phyloP scores from a whole-genome alignment of 2,113 vertebrate genomes.

The Epinephelus cyanopodus region DNA sequence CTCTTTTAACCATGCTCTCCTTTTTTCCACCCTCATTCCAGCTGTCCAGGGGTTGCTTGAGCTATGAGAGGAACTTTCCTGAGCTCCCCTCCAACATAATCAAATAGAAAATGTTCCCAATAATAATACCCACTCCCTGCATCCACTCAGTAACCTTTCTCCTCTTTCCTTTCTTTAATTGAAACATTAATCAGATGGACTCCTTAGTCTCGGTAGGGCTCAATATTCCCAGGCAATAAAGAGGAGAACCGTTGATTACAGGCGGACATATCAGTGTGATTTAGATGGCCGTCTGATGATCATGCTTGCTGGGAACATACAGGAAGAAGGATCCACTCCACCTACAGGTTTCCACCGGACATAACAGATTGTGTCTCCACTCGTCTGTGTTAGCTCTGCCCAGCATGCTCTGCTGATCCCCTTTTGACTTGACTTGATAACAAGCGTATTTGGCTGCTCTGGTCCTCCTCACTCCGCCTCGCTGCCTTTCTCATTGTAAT shows the following conservation, averaged over 20 bases:
- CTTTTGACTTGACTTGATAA: conserved; percentile 64
- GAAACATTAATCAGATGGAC: conserved; percentile 73
- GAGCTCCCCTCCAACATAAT: conserved; percentile 63
- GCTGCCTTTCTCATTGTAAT: conserved; percentile 37
- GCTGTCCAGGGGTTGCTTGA: conserved; percentile 29
- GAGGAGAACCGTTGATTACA: conserved; percentile 38
- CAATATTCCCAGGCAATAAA: conserved; percentile 56
- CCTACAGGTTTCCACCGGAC: conserved; percentile 66
- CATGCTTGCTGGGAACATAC: conserved; percentile 42
- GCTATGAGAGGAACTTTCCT: conserved; percentile 63
- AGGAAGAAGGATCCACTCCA: conserved; percentile 73
- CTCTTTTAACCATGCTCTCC: conserved; percentile 33
- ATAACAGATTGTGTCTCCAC: conserved; percentile 59
- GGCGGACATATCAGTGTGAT: conserved; percentile 32
- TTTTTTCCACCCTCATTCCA: conserved; percentile 46
- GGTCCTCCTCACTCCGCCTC: conserved; percentile 28
- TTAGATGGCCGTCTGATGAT: conserved; percentile 47
- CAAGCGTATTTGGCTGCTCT: conserved; percentile 40
- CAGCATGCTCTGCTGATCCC: conserved; percentile 56
- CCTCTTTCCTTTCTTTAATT: conserved; percentile 61
- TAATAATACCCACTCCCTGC: conserved; percentile 48
- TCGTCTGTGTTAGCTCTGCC: conserved; percentile 40
- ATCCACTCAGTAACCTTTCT: conserved; percentile 45
- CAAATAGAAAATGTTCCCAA: conserved; percentile 61
- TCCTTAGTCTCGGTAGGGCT: conserved; percentile 29